Evolutionary conservation across 2,888 invertebrate species (phyloP).

Genomic region (Chrysodeixis includens): DNA sequence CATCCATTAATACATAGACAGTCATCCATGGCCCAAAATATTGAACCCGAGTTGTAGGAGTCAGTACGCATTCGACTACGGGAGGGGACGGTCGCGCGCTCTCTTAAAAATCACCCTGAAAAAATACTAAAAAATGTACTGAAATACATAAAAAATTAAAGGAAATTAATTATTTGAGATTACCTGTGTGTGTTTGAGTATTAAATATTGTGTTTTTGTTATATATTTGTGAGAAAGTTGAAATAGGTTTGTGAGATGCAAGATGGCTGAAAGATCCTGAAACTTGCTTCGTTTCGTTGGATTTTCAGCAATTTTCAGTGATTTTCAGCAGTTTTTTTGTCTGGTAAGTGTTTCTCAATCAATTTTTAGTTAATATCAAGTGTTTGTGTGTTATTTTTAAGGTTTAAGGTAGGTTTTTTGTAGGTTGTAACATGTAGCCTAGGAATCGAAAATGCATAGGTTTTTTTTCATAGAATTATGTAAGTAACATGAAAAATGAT

Average conservation of each 20-base stretch:
- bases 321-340: neutral
- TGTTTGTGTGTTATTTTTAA: neutral
- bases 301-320: neutral
- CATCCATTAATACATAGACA: constrained; percentile 5
- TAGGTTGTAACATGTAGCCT: neutral
- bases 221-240: neutral
- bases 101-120: neutral
- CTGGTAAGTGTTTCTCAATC: neutral
- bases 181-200: neutral
- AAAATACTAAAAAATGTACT: neutral
- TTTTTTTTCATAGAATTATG: neutral
- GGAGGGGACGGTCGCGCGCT: constrained; percentile 3
- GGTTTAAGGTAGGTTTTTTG: neutral
- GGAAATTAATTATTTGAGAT: neutral
- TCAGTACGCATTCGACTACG: constrained; percentile 8
- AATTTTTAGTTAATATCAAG: neutral
- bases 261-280: constrained; percentile 36
- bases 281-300: constrained; percentile 5
- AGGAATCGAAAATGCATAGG: neutral
- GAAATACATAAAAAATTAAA: neutral
- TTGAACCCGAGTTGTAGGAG: constrained; percentile 30
- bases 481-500: no score
- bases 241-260: constrained; percentile 5
- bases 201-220: constrained; percentile 16
- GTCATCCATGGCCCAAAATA: constrained; percentile 38